Base-by-base conservation (phyloP, 2,113 vertebrate genomes). In the Eclectus roratus region DNA sequence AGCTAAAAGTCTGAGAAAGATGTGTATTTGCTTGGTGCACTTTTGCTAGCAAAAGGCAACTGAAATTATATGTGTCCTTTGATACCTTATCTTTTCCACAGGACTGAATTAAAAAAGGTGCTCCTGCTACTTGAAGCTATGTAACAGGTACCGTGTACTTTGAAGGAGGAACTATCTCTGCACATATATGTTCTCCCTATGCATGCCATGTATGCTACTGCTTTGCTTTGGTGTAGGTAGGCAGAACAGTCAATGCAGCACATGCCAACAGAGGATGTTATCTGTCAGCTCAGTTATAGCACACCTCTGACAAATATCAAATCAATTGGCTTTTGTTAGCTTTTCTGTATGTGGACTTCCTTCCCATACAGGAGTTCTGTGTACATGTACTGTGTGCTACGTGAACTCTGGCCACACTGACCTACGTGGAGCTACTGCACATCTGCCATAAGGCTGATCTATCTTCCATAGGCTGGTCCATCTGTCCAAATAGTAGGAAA, bases 401-500 rank as follows among this genome's bases (percentile, higher is more conserved):
- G 0, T 35, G 44, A 2, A 12, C 4, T 2, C 25, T 37, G 37
- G n/a, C 27, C 41, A 31, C 8, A 1, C 21, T 66, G 50, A 66
- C 19, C 41, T 46, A 13, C 1, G 2, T 28, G 56, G 31, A 46
- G 11, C 24, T 66, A 31, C 53, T 17, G 7, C 49, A 24, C 17
- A 13, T 43, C 28, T 52, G 66, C 37, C 19, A 8, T 11, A 3
- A 10, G 23, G 37, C 27, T 2, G 0, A 37, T 28, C 31, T n/a
- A 21, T 56, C 31, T 56, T 56, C 33, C 31, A 21, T 58, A 10
- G 19, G 37, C 23, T 2, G 0, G 37, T 28, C n/a, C n/a, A 27
- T 46, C 28, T 49, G 23, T 3, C 28, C 37, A 70, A 80, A 29
- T 2, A 60, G 33, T 20, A 41, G 33, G 35, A 20, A 71, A 49